These are phyloP conservation scores for Drosophila hamatofila DNA, from an alignment of 2,888 invertebrate genomes.

Conservation along the genomic window DNA sequence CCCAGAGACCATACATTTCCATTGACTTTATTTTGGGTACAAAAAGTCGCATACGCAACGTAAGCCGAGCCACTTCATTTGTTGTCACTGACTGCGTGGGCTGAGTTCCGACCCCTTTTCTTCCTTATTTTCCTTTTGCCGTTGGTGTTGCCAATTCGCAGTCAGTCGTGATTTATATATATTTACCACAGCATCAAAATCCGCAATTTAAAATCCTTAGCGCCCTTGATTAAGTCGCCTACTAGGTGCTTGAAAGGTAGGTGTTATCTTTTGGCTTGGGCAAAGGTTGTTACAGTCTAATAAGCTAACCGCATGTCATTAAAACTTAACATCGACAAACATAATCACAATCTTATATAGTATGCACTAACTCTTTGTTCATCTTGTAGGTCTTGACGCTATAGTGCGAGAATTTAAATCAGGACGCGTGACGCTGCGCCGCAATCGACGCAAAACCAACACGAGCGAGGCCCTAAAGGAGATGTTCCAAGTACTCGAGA, in stretches of 20 bases:
- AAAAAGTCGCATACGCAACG: conserved; percentile 67
- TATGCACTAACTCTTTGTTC: background rate
- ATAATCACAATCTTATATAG: background rate
- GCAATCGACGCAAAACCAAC: conserved; percentile 83
- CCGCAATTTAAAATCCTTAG: conserved; percentile 51
- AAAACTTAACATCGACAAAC: conserved; percentile 11
- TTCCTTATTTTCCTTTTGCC: background rate
- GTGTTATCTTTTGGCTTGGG: conserved; percentile 25
- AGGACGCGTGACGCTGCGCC: conserved; percentile 84
- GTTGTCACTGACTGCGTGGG: conserved; percentile 63
- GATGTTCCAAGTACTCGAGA: conserved; percentile 85
- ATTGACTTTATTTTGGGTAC: conserved; percentile 57
- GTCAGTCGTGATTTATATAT: conserved; percentile 65
- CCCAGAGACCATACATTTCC: conserved; percentile 43
- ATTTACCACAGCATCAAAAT: conserved; percentile 47
- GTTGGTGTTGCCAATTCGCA: conserved; percentile 22
- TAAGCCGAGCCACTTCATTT: conserved; percentile 69
- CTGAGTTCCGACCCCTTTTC: conserved; percentile 37
- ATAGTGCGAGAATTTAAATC: conserved; percentile 85
- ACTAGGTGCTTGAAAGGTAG: conserved; percentile 50
- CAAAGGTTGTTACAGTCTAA: conserved; percentile 23
- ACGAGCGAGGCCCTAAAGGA: conserved; percentile 84
- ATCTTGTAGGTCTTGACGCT: conserved; percentile 85
- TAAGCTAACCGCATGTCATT: conserved; percentile 64
- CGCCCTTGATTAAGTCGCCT: conserved; percentile 33